Base-by-base conservation (phyloP, 2,113 vertebrate species). In the Ciconia boyciana region DNA sequence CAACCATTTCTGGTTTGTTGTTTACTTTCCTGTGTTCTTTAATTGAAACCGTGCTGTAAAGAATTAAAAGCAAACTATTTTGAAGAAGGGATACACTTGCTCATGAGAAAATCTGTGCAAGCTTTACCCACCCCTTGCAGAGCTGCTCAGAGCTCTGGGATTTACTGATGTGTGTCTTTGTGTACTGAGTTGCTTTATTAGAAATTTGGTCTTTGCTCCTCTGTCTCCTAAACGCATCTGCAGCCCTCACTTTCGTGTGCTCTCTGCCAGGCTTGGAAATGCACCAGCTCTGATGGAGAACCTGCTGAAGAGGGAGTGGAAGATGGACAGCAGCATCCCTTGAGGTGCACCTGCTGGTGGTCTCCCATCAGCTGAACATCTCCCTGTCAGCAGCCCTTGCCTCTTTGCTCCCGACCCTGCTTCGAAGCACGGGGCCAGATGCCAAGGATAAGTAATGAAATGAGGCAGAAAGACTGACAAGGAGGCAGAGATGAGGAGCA, bases 1-100 rank as follows among this genome's bases (percentile, higher is more conserved):
- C 57, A 64, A 43, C 43, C 51, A 71, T 60, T 89, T 49, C 69
- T 93, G 60, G 8, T 74, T 66, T 7, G 9, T 49, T 93, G 36
- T 84, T 85, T 89, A 46, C 58, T 93, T 93, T 84, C 43, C 39
- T 62, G 79, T 58, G 68, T 75, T 77, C 41, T 93, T 44, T 89
- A 87, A 89, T 69, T 52, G 76, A 74, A 94, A 68, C 36, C 41
- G 15, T 7, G 18, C 44, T 31, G 36, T 10, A 55, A 94, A 80
- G 72, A 78, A 89, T 81, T 70, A 61, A 93, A 91, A 81, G 10
- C 76, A 61, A 77, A 32, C 25, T 68, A 13, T 60, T 78, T 32
- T 76, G 60, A 70, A 57, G 29, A 84, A 85, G 39, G 60, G 31
- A 51, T 69, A 43, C 55, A 15, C 68, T 20, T 72, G 48, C 28